Conservation (phyloP, 2,797 vertebrate genomes). For the Cebuella pygmaea region DNA sequence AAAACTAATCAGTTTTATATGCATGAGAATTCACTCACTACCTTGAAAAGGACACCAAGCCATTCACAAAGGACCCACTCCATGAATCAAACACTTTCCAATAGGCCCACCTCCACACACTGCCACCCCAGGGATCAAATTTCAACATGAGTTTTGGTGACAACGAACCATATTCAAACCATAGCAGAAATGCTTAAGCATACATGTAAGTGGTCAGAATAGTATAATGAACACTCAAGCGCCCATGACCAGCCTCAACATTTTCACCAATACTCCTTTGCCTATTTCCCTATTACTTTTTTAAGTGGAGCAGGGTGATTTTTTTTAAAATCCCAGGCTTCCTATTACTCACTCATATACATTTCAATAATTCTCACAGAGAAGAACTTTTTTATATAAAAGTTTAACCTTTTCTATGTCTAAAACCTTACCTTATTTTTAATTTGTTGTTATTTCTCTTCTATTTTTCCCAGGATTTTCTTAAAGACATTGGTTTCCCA, state of each 20-base stretch:
- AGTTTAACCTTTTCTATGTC: not conserved
- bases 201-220: not conserved
- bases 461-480: not conserved
- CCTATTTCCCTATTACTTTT: not conserved
- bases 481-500: not conserved
- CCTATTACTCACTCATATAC: not conserved
- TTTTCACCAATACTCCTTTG: conserved; percentile 20
- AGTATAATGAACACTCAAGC: not conserved
- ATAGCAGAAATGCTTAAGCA: not conserved
- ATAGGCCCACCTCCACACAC: not conserved
- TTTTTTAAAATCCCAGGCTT: not conserved
- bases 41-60: not conserved
- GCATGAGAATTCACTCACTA: not conserved
- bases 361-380: not conserved
- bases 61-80: not conserved
- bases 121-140: not conserved
- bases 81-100: not conserved
- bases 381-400: not conserved
- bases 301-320: not conserved
- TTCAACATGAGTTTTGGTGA: not conserved
- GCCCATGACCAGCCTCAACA: not conserved
- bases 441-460: not conserved
- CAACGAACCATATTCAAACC: not conserved
- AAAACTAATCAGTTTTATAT: not conserved
- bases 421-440: not conserved